phyloP scores from a whole-genome alignment of 64 coral and sea anemone genomes.

The Stichodactyla helianthus region DNA sequence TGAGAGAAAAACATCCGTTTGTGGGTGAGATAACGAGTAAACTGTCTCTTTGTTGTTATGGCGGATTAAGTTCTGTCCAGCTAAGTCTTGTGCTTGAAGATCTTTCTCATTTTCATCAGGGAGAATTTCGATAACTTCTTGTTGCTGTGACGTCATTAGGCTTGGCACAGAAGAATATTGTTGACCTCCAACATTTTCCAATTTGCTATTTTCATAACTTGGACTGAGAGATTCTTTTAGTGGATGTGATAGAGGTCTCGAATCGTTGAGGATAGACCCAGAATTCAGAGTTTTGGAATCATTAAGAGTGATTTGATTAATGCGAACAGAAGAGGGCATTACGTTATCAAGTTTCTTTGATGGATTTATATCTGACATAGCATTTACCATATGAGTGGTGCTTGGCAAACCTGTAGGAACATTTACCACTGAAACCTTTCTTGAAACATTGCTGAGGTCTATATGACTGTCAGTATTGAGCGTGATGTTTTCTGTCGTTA shows the following conservation, averaged over 20 bases:
- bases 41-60: constrained; percentile 17
- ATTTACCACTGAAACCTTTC: not conserved
- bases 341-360: not conserved
- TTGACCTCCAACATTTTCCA: not conserved
- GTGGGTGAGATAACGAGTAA: not conserved
- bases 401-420: not conserved
- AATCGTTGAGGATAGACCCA: not conserved
- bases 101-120: not conserved
- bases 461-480: not conserved
- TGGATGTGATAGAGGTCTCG: not conserved
- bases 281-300: not conserved
- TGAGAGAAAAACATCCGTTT: not conserved
- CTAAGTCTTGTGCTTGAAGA: too few relatives aligned
- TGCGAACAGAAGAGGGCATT: not conserved
- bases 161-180: not conserved
- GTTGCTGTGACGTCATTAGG: not conserved
- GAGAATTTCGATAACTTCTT: constrained; percentile 9
- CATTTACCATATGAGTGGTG: not conserved
- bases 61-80: not conserved
- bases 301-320: not conserved
- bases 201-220: not conserved
- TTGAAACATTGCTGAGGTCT: not conserved
- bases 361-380: not conserved
- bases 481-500: not conserved
- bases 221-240: not conserved